phyloP scores from a whole-genome alignment of 2,113 vertebrate genomes.

The Lampris megalopsis region DNA sequence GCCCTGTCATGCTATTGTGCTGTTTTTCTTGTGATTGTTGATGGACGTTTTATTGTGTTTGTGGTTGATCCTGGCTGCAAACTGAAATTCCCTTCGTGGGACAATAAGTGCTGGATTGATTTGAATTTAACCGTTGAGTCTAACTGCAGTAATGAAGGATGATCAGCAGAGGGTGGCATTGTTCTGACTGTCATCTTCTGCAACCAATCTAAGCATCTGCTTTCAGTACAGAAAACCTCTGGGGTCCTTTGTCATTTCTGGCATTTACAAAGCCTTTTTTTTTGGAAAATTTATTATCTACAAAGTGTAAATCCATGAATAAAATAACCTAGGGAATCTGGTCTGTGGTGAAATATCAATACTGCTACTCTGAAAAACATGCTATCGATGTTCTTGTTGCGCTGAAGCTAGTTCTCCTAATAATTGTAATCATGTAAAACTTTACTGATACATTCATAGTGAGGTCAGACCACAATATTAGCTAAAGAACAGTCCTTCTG shows the following conservation, averaged over 20 bases:
- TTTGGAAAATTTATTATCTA: too few relatives aligned
- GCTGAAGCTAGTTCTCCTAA: conserved; percentile 4
- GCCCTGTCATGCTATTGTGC: too few relatives aligned
- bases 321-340: background rate
- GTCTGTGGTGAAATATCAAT: background rate
- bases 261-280: too few relatives aligned
- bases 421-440: conserved; percentile 2
- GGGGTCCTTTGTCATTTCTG: too few relatives aligned
- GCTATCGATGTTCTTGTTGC: background rate
- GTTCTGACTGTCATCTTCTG: background rate
- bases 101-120: background rate
- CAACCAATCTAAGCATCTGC: conserved; percentile 5
- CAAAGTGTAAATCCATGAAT: conserved; percentile 13
- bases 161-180: conserved; percentile 71
- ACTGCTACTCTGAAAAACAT: conserved; percentile 6
- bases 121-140: background rate
- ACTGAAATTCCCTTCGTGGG: too few relatives aligned
- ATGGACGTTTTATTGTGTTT: too few relatives aligned
- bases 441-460: conserved; percentile 14
- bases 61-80: too few relatives aligned
- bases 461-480: conserved; percentile 22
- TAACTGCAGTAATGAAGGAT: conserved; percentile 38
- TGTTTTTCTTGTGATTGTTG: too few relatives aligned
- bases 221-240: conserved; percentile 9
- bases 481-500: background rate